Base-by-base conservation (phyloP, 2,113 vertebrate genomes). In the Etheostoma spectabile region DNA sequence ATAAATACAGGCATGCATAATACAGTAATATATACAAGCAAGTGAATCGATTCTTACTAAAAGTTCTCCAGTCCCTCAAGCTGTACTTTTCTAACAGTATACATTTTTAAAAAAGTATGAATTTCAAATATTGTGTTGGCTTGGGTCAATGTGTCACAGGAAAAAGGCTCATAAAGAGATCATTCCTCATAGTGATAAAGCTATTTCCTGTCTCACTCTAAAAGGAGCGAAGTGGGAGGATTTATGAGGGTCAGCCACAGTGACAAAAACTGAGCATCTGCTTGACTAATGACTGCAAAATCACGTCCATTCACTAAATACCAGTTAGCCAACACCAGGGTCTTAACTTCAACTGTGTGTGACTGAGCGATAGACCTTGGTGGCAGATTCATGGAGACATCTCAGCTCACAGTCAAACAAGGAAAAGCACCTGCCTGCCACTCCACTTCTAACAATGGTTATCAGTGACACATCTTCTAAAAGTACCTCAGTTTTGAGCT, bases 281-380 rank as follows among this genome's bases (percentile, higher is more conserved):
- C 63, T 65, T 78, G 21, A 67, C 79, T 72, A 80, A 82, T 75
- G 46, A 77, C 77, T 13, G 15, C 42, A 30, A 64, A 52, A 60
- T 85, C 82, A 73, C 72, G 72, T 84, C 82, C 63, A 87, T 11
- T 3, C 61, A 30, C 15, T 35, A 74, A 61, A 74, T 61, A 42
- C 59, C n/a, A 6, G 46, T 38, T 45, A 86, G 63, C 69, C 68
- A 64, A 74, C 70, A 42, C 8, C 19, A 8, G 30, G 18, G 19
- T 57, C 48, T 14, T 48, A 70, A 45, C 49, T 82, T 63, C n/a
- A 46, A 57, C 72, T 66, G 35, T 15, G 51, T 52, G 63, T 15
- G 24, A 35, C 11, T 10, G 51, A 76, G 46, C 19, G 16, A 45
- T 46, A 18, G 14, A 51, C 68, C 14, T 73, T 12, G 33, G 13